Conservation (phyloP, 2,888 invertebrate species). For the Diachrysia chrysitis region DNA sequence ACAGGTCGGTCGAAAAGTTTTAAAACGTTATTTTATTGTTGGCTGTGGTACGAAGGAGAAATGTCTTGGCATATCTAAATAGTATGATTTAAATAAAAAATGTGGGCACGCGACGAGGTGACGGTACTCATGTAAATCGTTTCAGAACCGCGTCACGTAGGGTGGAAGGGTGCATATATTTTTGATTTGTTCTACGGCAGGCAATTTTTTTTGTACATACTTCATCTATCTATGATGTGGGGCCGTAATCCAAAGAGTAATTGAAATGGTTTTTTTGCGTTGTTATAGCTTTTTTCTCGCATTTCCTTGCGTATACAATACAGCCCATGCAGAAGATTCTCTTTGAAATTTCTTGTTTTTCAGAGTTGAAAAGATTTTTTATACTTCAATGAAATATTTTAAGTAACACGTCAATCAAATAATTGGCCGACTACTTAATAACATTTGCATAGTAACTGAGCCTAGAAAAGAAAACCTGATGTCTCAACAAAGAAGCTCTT, state of each 20-base stretch:
- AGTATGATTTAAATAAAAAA: constrained; percentile 88
- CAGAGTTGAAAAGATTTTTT: background rate
- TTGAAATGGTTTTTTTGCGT: constrained; percentile 50
- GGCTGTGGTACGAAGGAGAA: constrained; percentile 69
- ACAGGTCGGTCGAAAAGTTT: constrained; percentile 63
- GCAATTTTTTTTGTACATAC: constrained; percentile 81
- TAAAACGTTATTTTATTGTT: constrained; percentile 73
- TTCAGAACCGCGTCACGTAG: constrained; percentile 85
- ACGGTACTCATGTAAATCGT: constrained; percentile 83
- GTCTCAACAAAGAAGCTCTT: background rate
- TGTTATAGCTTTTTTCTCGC: constrained; percentile 19
- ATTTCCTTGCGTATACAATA: background rate
- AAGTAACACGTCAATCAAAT: background rate
- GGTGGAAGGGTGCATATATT: constrained; percentile 88
- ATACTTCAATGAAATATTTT: background rate
- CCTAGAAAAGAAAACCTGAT: background rate
- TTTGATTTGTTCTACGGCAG: constrained; percentile 87
- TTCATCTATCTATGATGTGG: constrained; percentile 69
- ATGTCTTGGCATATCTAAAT: constrained; percentile 86
- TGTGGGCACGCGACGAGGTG: constrained; percentile 85
- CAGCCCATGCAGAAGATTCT: background rate
- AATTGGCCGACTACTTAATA: background rate
- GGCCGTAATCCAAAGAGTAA: constrained; percentile 54
- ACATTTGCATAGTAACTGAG: background rate
- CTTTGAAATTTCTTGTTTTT: background rate